Base-by-base conservation (phyloP, 2,797 vertebrate species). In the Sebastes dallii region DNA sequence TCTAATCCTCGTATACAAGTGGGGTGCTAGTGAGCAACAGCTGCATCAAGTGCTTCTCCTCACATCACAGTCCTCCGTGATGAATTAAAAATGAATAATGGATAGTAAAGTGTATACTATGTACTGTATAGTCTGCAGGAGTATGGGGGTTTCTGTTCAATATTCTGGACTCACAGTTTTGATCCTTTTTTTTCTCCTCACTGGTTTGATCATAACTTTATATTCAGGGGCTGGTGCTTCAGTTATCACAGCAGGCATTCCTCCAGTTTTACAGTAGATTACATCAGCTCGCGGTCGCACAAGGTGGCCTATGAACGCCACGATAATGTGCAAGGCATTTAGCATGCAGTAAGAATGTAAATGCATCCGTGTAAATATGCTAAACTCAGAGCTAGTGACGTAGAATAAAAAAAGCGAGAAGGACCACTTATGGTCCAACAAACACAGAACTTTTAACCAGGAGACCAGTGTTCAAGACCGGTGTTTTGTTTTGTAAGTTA, bases 1-100 rank as follows among this genome's bases (percentile, higher is more conserved):
- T 36, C 67, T 81, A 82, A 82, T 88, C 65, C 46, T 70, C 25
- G 81, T 18, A n/a, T 80, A 71, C 55, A 60, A 50, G 77, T 72
- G 29, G 59, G 66, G 34, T 24, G 25, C 78, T 61, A 30, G 68
- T 58, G 77, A 70, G 75, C 71, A 83, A 82, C 73, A 83, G 75
- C 71, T 79, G 74, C 27, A 83, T 60, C 30, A 65, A 50, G 58
- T 66, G 34, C 67, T 42, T 8, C 75, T 74, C 64, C 75, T 82
- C 66, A 73, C 73, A 71, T 76, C 71, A 66, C 58, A 79, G 29
- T 22, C 46, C 30, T 25, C 6, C 39, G 20, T 27, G n/a, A 50
- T 77, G 5, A 71, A 81, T 77, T 29, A 80, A 59, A 50, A 22
- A 83, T 68, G 14, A 55, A 56, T 65, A 55, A 39, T 8, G 1